Evolutionary conservation across 2,888 invertebrate species (phyloP), one percentile per base, ranked within the genome.

Genomic region (Rhamnusium bicolor): DNA sequence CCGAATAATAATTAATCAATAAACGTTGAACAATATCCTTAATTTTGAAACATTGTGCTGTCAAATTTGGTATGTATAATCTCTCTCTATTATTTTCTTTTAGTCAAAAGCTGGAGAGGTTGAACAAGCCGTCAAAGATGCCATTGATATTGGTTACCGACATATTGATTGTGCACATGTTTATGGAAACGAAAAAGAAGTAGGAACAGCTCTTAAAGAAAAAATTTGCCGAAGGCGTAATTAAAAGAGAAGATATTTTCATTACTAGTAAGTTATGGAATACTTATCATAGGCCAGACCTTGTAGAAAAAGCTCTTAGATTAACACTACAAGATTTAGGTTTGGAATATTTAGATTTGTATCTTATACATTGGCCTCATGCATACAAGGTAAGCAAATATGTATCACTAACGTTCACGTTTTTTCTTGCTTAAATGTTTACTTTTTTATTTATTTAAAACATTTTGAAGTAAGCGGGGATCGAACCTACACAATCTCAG

Each of bases 301-400:
- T 94, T 77, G 98, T 97, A 7, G 91, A 92, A 58, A 89, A 91
- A 0, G 93, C 94, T 0, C 88, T 96, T 19, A 90, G 91, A 82
- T 89, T 90, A 67, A 92, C 95, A 0, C 86, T 98, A n/a, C 88
- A 90, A 16, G 92, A 95, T 86, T 90, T 98, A 12, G 92, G 92
- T 6, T 83, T 96, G 0, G 89, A 92, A 0, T 97, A 98, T 84
- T 83, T 98, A 62, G 97, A 98, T 87, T 90, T 98, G 47, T 98
- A 96, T 85, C 90, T 98, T 7, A 95, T 98, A 47, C 98, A 98
- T 86, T 98, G 97, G 97, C 98, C 98, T 0, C 91, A 95, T 85
- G 96, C 91, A 0, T 96, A 94, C 84, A 92, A 94, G 90, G 95
- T 94, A 81, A 46, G 51, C 40, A 14, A 16, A 60, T 49, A 49